Percentiles rank a stretch among this genome's conserved stretches.
Conservation (phyloP, 2,888 invertebrate genomes). For the Chrysomela aeneicollis region DNA sequence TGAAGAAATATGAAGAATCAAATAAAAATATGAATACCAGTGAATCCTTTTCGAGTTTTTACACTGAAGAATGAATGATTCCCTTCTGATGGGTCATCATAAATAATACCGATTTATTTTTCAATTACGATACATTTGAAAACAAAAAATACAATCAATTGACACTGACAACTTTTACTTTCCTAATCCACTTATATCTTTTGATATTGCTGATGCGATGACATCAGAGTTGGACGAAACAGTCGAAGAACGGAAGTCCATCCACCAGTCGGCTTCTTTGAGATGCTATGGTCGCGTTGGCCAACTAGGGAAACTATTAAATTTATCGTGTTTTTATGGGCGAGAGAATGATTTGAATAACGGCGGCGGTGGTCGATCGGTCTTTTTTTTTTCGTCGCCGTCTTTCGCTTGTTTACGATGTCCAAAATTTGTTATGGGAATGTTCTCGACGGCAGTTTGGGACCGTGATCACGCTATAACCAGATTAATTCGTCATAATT, state of each 20-base stretch:
- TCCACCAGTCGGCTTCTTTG: slow-evolving; percentile 31
- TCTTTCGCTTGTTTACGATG: neutral
- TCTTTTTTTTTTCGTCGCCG: neutral
- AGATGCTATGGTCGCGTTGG: slow-evolving; percentile 41
- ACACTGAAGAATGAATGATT: no score
- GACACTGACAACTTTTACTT: no score
- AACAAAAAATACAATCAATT: no score
- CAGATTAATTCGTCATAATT: neutral
- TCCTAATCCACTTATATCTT: no score
- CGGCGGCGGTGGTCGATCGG: slow-evolving; percentile 21
- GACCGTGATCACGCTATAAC: neutral
- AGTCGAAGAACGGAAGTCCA: slow-evolving; percentile 26
- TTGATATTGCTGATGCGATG: no score
- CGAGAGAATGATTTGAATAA: slow-evolving; percentile 32
- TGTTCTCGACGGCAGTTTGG: neutral
- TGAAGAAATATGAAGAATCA: no score
- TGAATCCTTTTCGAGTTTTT: no score
- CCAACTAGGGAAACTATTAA: slow-evolving; percentile 36
- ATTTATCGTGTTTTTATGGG: slow-evolving; percentile 34
- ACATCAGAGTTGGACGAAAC: neutral
- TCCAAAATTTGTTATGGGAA: neutral
- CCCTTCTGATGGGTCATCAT: no score
- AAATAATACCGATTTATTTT: no score
- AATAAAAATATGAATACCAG: no score
- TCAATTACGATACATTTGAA: no score